A percentile compares a stretch with the other conserved stretches of the same genome.
phyloP scores from a whole-genome alignment of 2,888 invertebrate genomes.

The Petrophora chlorosata region DNA sequence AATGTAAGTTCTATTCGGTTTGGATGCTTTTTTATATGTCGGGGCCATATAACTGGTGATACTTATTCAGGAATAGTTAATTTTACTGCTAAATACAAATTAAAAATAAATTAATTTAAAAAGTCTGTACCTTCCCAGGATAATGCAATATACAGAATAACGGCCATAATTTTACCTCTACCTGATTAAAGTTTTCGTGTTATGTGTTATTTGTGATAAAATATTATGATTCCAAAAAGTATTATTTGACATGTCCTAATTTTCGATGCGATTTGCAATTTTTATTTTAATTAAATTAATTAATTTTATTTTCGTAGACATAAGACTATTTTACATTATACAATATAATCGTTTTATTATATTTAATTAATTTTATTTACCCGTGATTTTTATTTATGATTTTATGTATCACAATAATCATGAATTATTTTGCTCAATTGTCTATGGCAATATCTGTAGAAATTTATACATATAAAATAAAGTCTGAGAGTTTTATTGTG shows the following conservation, averaged over 20 bases:
- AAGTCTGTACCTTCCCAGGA: neutral
- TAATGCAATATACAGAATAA: neutral
- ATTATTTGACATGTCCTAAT: slow-evolving; percentile 33
- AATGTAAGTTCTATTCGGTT: too few species aligned
- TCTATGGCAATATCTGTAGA: slow-evolving; percentile 17
- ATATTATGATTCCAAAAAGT: slow-evolving; percentile 31
- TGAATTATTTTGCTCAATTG: slow-evolving; percentile 27
- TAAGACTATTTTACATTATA: slow-evolving; percentile 13
- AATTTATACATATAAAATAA: neutral
- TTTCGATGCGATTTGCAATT: slow-evolving; percentile 12
- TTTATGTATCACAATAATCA: slow-evolving; percentile 1
- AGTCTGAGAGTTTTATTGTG: neutral
- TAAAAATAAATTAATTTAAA: slow-evolving; percentile 1
- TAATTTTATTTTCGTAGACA: slow-evolving; percentile 6
- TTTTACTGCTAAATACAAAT: slow-evolving; percentile 32
- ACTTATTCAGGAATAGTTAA: slow-evolving; percentile 34
- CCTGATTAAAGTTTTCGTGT: slow-evolving; percentile 1
- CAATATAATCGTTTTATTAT: neutral
- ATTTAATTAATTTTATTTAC: neutral
- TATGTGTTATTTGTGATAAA: slow-evolving; percentile 29
- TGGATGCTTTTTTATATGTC: slow-evolving; percentile 40
- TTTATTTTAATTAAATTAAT: neutral
- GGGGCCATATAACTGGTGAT: slow-evolving; percentile 67
- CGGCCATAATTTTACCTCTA: slow-evolving; percentile 21
- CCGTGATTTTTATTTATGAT: neutral